These are phyloP conservation scores for Apis dorsata DNA, from an alignment of 1,140 invertebrate species.

Conservation along the genomic window DNA sequence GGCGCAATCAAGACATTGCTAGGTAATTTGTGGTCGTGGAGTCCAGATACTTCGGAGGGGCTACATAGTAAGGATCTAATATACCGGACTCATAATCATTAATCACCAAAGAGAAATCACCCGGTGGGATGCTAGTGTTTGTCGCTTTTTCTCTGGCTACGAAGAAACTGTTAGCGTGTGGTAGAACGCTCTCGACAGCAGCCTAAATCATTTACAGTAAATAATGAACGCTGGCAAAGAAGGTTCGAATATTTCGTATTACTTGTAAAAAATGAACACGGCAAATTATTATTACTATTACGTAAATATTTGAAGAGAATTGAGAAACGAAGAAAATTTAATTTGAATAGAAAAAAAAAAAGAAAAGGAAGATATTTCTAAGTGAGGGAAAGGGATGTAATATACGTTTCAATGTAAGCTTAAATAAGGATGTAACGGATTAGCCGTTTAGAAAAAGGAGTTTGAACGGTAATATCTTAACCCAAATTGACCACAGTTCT, in stretches of 20 bases:
- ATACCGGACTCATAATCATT: slow-evolving; percentile 78
- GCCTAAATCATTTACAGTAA: neutral
- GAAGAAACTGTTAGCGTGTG: neutral
- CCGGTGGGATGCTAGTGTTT: slow-evolving; percentile 16
- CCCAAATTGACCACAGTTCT: neutral
- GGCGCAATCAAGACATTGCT: slow-evolving; percentile 74
- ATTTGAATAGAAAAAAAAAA: too few species aligned
- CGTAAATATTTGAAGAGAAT: too few species aligned
- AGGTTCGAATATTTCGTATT: too few species aligned
- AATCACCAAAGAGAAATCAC: slow-evolving; percentile 71
- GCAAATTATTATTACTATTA: too few species aligned
- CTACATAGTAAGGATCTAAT: slow-evolving; percentile 70
- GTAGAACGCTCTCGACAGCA: neutral
- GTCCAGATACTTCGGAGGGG: slow-evolving; percentile 40
- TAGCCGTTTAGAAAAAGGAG: neutral
- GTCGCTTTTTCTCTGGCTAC: slow-evolving; percentile 16
- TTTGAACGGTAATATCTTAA: slow-evolving; percentile 6
- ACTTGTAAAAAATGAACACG: neutral
- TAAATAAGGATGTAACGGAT: neutral
- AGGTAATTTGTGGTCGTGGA: slow-evolving; percentile 70
- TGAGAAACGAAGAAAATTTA: neutral
- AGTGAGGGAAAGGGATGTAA: neutral
- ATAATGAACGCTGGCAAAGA: neutral
- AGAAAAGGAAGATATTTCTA: neutral
- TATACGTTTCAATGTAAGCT: neutral